Evolutionary conservation across 2,888 invertebrate species (phyloP).

Genomic region (Steromphala cineraria): DNA sequence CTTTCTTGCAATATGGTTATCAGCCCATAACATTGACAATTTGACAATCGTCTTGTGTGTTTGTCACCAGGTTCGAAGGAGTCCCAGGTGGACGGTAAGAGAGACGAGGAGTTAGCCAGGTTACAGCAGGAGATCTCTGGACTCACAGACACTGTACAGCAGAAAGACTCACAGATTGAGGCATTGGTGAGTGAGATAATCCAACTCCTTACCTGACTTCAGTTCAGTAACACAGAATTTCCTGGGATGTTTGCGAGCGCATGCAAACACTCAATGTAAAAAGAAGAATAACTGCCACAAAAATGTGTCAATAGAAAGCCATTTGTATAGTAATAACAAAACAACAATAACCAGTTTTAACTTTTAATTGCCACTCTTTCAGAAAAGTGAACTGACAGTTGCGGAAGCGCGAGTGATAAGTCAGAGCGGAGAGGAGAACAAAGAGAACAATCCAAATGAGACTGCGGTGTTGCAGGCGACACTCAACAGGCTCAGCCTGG

Average conservation of each 20-base stretch:
- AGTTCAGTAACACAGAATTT: no score
- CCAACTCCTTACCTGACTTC: no score
- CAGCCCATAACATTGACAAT: no score
- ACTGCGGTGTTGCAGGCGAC: slow-evolving; percentile 61
- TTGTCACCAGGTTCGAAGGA: background rate
- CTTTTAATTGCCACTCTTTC: slow-evolving; percentile 9
- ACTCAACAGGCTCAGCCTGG: slow-evolving; percentile 56
- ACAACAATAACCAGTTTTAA: background rate
- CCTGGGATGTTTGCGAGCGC: no score
- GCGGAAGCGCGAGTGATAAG: slow-evolving; percentile 52
- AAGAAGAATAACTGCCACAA: no score
- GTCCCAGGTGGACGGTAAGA: slow-evolving; percentile 41
- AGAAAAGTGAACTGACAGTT: slow-evolving; percentile 61
- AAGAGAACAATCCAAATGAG: slow-evolving; percentile 64
- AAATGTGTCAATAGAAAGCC: no score
- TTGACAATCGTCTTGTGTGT: no score
- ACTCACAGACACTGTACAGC: slow-evolving; percentile 56
- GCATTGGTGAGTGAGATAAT: slow-evolving; percentile 64
- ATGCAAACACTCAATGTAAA: no score
- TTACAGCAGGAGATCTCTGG: slow-evolving; percentile 57
- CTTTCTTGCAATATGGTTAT: no score
- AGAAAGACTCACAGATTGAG: slow-evolving; percentile 62
- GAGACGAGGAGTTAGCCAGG: slow-evolving; percentile 52
- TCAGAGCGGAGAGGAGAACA: slow-evolving; percentile 54
- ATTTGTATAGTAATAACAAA: no score